Conservation (phyloP, 2,888 invertebrate species). For the Drosophila paramelanica region DNA sequence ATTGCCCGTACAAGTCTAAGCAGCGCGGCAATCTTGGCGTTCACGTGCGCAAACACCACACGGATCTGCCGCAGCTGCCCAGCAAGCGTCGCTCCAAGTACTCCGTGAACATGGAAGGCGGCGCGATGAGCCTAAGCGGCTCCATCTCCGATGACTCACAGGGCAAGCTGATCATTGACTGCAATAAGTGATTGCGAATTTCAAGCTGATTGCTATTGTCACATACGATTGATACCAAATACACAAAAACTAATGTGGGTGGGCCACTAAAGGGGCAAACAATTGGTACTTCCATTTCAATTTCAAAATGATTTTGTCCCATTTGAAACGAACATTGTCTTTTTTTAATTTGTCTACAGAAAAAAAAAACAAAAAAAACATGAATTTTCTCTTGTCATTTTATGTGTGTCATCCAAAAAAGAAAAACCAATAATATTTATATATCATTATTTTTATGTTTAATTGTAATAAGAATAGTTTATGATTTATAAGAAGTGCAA, state of each 20-base stretch:
- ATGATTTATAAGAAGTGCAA: slow-evolving; percentile 51
- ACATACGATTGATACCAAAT: slow-evolving; percentile 63
- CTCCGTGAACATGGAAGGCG: slow-evolving; percentile 85
- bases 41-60: slow-evolving; percentile 92
- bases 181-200: slow-evolving; percentile 67
- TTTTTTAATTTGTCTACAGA: slow-evolving; percentile 25
- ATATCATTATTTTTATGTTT: slow-evolving; percentile 53
- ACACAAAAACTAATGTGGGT: slow-evolving; percentile 23
- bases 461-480: slow-evolving; percentile 52
- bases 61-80: slow-evolving; percentile 84
- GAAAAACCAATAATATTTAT: neutral
- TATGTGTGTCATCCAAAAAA: slow-evolving; percentile 64
- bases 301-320: slow-evolving; percentile 10
- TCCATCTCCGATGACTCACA: slow-evolving; percentile 77
- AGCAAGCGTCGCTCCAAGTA: slow-evolving; percentile 90
- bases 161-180: slow-evolving; percentile 80
- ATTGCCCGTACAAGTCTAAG: slow-evolving; percentile 91
- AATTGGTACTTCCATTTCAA: slow-evolving; percentile 35
- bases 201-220: slow-evolving; percentile 3
- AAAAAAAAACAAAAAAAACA: neutral
- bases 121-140: slow-evolving; percentile 52
- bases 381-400: slow-evolving; percentile 61
- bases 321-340: slow-evolving; percentile 2
- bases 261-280: slow-evolving; percentile 4
- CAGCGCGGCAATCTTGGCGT: slow-evolving; percentile 93